phyloP scores from a whole-genome alignment of 2,113 vertebrate species.

The Chauna torquata region DNA sequence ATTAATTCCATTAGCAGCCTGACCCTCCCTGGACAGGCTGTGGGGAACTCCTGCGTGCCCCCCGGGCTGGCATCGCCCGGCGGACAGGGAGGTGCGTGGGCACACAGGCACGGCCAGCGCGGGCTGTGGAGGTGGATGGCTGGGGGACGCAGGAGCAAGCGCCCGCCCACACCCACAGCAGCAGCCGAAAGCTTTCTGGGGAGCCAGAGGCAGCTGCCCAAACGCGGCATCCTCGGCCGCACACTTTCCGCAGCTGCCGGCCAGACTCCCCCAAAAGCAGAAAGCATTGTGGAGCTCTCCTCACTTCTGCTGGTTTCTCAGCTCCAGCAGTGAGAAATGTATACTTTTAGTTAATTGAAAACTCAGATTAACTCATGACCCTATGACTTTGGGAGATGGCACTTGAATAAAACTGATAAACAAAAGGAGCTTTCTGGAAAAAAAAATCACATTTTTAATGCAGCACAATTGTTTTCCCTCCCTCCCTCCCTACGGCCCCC shows the following conservation, averaged over 20 bases:
- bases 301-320: neutral
- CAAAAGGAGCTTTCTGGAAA: slow-evolving; percentile 21
- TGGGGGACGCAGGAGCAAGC: neutral
- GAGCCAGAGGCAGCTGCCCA: neutral
- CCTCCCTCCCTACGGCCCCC: neutral
- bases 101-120: no score
- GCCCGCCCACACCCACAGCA: fast-evolving
- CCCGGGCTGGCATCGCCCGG: neutral
- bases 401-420: slow-evolving; percentile 42
- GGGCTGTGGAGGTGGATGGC: no score
- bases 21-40: neutral
- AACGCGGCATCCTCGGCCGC: neutral
- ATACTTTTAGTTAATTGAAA: neutral
- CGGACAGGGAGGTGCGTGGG: neutral
- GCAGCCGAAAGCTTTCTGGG: neutral
- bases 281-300: neutral
- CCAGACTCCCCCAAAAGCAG: neutral
- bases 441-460: slow-evolving; percentile 7
- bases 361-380: slow-evolving; percentile 18
- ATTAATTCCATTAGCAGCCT: fast-evolving
- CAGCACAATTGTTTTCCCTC: neutral
- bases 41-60: fast-evolving
- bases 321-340: neutral
- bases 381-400: neutral
- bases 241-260: neutral